Base-by-base conservation (phyloP, 2,888 invertebrate genomes). In the Choreutis nemorana region DNA sequence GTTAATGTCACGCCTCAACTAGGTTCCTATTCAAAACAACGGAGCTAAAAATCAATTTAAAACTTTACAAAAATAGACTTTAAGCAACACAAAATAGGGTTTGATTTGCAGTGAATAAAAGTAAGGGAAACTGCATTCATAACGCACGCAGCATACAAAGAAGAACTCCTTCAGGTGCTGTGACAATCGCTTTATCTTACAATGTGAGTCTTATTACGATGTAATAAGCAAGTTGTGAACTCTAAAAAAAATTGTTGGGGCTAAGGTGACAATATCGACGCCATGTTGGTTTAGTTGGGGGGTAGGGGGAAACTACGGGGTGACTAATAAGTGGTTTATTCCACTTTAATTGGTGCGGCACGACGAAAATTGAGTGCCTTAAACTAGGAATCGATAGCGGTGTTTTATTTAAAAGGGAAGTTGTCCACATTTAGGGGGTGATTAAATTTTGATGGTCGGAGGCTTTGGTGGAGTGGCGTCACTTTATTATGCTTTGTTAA, bases 1-100 rank as follows among this genome's bases (percentile, higher is more conserved):
- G 75, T 55, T 58, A 78, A 73, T 72, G 72, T 77, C 72, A 75
- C 77, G 77, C 77, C 77, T 78, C 58, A 53, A 53, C 54, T 48
- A 50, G n/a, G n/a, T n/a, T n/a, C 62, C 50, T 59, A 61, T 61
- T 63, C 58, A 53, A 47, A 58, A 62, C 62, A 67, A 68, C 63
- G 62, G 48, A 52, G 55, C 58, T 56, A 53, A 55, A 62, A 55
- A 51, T 49, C 50, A 42, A 2, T 12, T n/a, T 10, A 4, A 14
- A 14, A 11, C 23, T 23, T 23, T 23, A 23, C 13, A 7, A 18
- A 18, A 6, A 18, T 5, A 18, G 8, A 5, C 4, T 6, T 6
- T 18, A 18, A 18, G 18, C 4, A n/a, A n/a, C n/a, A n/a, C 5
- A 18, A 18, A 5, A 18, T 18, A 18, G 8, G 18, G 8, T 18